phyloP scores from a whole-genome alignment of 2,797 vertebrate genomes.

The Pangasius sanitwongsei region DNA sequence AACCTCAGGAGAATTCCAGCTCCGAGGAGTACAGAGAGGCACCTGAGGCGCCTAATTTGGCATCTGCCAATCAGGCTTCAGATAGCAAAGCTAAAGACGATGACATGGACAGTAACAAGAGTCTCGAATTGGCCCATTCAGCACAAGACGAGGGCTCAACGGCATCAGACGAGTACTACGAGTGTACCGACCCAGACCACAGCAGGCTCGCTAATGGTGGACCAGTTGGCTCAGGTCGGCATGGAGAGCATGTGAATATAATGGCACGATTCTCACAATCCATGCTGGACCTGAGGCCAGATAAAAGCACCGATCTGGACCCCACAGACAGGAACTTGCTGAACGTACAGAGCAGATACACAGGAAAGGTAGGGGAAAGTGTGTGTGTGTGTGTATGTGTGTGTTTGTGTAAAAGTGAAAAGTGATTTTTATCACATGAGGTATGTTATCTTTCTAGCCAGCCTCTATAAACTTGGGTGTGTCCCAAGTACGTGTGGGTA shows the following conservation, averaged over 20 bases:
- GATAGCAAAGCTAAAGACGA: slow-evolving; percentile 62
- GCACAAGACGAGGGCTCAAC: slow-evolving; percentile 82
- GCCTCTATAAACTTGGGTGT: slow-evolving; percentile 45
- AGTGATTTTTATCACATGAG: slow-evolving; percentile 40
- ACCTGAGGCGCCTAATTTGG: background rate
- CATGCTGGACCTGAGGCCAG: slow-evolving; percentile 75
- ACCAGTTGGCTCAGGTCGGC: slow-evolving; percentile 62
- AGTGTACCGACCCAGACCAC: slow-evolving; percentile 69
- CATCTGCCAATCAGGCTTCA: slow-evolving; percentile 29
- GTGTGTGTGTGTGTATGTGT: slow-evolving; percentile 11
- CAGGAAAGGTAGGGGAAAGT: slow-evolving; percentile 70
- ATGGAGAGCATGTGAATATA: slow-evolving; percentile 74
- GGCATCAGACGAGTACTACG: slow-evolving; percentile 85
- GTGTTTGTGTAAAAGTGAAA: slow-evolving; percentile 21
- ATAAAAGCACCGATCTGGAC: slow-evolving; percentile 66
- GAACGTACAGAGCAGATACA: slow-evolving; percentile 63
- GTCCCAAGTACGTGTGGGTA: slow-evolving; percentile 18
- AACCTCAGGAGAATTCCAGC: slow-evolving; percentile 24
- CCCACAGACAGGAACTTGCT: slow-evolving; percentile 65
- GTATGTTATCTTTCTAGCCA: slow-evolving; percentile 29
- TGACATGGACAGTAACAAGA: slow-evolving; percentile 74
- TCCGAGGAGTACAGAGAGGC: slow-evolving; percentile 17
- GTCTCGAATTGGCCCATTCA: slow-evolving; percentile 72
- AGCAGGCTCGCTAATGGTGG: slow-evolving; percentile 65
- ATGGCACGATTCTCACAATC: slow-evolving; percentile 83